A percentile compares a stretch with the other conserved stretches of the same genome.
Conservation (phyloP, 1,140 invertebrate genomes). For the Schmidtea mediterranea region DNA sequence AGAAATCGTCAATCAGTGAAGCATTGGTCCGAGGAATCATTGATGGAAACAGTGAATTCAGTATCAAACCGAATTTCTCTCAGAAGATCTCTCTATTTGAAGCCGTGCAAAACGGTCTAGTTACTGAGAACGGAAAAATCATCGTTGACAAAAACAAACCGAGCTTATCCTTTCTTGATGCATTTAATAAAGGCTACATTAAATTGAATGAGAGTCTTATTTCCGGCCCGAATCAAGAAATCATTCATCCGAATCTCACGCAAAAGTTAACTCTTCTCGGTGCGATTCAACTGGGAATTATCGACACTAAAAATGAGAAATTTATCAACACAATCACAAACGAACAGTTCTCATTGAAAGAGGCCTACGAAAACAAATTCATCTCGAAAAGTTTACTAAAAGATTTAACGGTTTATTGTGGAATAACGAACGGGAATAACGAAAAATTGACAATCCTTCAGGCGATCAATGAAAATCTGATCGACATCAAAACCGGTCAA, state of each 20-base stretch:
- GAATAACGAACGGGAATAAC: background rate
- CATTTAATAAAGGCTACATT: slow-evolving; percentile 43
- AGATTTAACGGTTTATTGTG: too few species aligned
- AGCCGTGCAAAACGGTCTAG: slow-evolving; percentile 47
- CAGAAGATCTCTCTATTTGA: slow-evolving; percentile 53
- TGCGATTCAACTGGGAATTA: slow-evolving; percentile 41
- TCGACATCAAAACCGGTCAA: slow-evolving; percentile 35
- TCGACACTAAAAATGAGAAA: slow-evolving; percentile 44
- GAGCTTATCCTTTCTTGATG: slow-evolving; percentile 43
- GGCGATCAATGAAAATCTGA: slow-evolving; percentile 43
- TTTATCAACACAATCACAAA: slow-evolving; percentile 8
- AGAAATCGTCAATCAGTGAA: slow-evolving; percentile 47
- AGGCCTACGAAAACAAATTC: slow-evolving; percentile 14
- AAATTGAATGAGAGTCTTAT: slow-evolving; percentile 12
- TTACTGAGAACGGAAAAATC: slow-evolving; percentile 42
- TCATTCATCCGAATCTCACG: slow-evolving; percentile 9
- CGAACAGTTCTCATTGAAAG: slow-evolving; percentile 5
- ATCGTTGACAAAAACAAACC: slow-evolving; percentile 40
- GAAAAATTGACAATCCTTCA: slow-evolving; percentile 39
- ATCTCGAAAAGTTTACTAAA: slow-evolving; percentile 30
- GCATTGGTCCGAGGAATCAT: slow-evolving; percentile 54
- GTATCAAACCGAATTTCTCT: slow-evolving; percentile 43
- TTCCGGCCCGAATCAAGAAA: background rate
- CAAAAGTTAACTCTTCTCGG: slow-evolving; percentile 35
- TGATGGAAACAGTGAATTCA: slow-evolving; percentile 52